Evolutionary conservation across 2,888 invertebrate genomes (phyloP).

Genomic region (Dimorphilus gyrociliatus): DNA sequence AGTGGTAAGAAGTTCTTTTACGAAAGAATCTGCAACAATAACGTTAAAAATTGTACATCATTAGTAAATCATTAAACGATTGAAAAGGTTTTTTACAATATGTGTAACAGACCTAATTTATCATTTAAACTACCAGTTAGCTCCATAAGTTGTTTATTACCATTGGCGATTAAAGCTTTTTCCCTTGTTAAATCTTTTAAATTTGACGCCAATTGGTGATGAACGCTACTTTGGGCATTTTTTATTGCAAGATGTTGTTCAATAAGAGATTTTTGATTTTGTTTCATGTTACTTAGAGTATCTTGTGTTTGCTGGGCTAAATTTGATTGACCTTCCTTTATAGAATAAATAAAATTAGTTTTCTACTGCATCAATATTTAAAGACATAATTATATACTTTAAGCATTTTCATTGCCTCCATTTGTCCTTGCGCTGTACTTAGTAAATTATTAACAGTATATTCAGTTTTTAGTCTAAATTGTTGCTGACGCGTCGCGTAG

Average conservation of each 20-base stretch:
- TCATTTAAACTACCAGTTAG: constrained; percentile 44
- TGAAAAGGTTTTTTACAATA: neutral
- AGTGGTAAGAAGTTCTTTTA: constrained; percentile 41
- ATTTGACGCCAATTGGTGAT: constrained; percentile 43
- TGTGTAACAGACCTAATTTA: constrained; percentile 44
- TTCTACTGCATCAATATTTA: no score
- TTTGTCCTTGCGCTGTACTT: constrained; percentile 42
- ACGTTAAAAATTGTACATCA: neutral
- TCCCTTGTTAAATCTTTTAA: constrained; percentile 45
- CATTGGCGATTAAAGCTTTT: constrained; percentile 45
- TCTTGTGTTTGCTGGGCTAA: constrained; percentile 39
- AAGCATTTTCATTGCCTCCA: constrained; percentile 38
- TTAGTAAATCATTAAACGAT: neutral
- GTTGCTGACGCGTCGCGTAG: constrained; percentile 47
- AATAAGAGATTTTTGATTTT: constrained; percentile 40
- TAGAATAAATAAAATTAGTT: constrained; percentile 1
- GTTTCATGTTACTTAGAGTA: constrained; percentile 37
- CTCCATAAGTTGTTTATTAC: constrained; percentile 43
- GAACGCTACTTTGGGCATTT: constrained; percentile 26
- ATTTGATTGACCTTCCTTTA: constrained; percentile 40
- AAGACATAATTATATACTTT: constrained; percentile 40
- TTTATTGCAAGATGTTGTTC: constrained; percentile 38
- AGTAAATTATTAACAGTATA: constrained; percentile 49
- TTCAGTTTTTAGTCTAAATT: constrained; percentile 50
- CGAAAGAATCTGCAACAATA: constrained; percentile 38